Percentiles rank a stretch among this genome's conserved stretches.
These are phyloP conservation scores for Plecotus auritus DNA, from an alignment of 2,113 vertebrate genomes.

Conservation along the genomic window DNA sequence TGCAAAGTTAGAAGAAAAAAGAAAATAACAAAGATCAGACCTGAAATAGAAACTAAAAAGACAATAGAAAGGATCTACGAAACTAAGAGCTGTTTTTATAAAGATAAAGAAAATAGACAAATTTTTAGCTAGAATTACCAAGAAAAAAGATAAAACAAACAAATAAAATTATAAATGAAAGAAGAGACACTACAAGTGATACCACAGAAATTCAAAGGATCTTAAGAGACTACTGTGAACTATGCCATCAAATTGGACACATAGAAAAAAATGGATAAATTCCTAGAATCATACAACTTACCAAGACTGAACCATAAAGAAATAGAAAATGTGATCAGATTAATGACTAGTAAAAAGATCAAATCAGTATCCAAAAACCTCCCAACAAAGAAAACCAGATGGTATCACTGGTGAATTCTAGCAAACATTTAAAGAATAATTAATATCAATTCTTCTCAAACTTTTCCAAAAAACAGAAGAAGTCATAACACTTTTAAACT, in stretches of 20 bases:
- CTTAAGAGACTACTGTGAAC: background rate
- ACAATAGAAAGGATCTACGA: background rate
- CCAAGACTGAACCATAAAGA: background rate
- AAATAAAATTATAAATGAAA: constrained; percentile 14
- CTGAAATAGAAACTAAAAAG: background rate
- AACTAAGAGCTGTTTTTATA: background rate
- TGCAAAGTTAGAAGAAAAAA: background rate
- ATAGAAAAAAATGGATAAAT: background rate
- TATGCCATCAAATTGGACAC: background rate
- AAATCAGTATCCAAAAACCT: background rate
- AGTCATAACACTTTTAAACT: background rate
- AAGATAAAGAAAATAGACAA: background rate
- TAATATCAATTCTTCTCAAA: background rate
- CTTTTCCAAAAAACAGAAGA: background rate
- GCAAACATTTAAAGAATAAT: background rate
- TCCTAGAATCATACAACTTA: background rate
- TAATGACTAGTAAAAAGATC: background rate
- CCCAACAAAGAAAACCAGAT: background rate
- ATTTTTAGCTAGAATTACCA: background rate
- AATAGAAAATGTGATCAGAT: background rate
- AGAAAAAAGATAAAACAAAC: background rate
- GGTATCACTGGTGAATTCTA: background rate
- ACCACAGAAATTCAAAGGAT: background rate
- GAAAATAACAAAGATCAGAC: background rate
- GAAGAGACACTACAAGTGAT: background rate